phyloP scores from a whole-genome alignment of 2,113 vertebrate species.

The Heterocephalus glaber region DNA sequence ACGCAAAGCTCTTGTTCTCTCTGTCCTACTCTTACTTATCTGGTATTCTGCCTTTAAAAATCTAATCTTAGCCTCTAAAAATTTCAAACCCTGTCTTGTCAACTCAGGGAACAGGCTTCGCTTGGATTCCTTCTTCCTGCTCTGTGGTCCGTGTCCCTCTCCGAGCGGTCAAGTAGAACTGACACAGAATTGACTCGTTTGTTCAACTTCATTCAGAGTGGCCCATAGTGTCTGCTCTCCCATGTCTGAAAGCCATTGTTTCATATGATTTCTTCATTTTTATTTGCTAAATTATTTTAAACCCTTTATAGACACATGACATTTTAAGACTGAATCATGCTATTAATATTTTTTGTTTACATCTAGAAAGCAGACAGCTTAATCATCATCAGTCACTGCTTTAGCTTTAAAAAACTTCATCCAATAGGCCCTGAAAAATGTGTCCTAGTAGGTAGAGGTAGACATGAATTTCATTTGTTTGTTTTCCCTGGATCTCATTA shows the following conservation, averaged over 20 bases:
- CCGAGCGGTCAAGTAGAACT: fast-evolving
- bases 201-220: not conserved
- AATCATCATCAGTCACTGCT: not conserved
- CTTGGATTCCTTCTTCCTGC: not conserved
- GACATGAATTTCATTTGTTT: not conserved
- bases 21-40: too few species aligned
- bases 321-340: not conserved
- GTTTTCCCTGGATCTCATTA: not conserved
- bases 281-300: not conserved
- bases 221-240: not conserved
- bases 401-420: not conserved
- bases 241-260: not conserved
- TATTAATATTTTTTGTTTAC: not conserved
- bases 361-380: not conserved
- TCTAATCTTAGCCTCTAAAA: not conserved
- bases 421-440: not conserved
- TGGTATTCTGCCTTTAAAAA: not conserved
- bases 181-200: not conserved
- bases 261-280: not conserved
- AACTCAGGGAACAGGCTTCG: not conserved
- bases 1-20: not conserved
- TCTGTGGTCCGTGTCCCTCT: not conserved
- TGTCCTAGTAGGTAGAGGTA: not conserved
- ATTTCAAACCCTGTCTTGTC: not conserved
- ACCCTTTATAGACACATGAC: not conserved